These are phyloP conservation scores for Drosophila percnosoma DNA, from an alignment of 2,888 invertebrate species.

Conservation along the genomic window DNA sequence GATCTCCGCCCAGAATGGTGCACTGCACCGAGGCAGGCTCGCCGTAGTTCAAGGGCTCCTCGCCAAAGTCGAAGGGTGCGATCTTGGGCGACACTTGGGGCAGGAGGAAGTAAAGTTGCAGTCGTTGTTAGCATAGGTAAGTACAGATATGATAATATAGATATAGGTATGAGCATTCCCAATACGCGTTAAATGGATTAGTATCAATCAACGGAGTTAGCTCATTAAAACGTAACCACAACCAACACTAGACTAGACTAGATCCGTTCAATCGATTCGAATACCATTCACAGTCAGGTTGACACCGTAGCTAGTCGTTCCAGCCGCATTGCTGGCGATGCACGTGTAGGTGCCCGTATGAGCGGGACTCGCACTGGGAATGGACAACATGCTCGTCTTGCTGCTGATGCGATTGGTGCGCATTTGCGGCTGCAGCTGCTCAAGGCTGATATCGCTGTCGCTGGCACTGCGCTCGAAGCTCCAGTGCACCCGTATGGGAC, in stretches of 20 bases:
- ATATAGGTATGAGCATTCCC: slow-evolving; percentile 20
- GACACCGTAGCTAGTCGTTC: slow-evolving; percentile 86
- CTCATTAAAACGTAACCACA: slow-evolving; percentile 36
- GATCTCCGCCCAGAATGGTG: slow-evolving; percentile 88
- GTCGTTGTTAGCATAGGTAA: slow-evolving; percentile 17
- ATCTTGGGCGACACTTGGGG: slow-evolving; percentile 86
- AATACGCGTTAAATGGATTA: slow-evolving; percentile 73
- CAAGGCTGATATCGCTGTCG: slow-evolving; percentile 55
- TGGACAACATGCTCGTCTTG: slow-evolving; percentile 88
- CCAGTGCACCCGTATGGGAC: slow-evolving; percentile 89
- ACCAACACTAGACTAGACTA: slow-evolving; percentile 13
- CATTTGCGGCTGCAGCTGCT: slow-evolving; percentile 83
- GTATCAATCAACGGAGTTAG: slow-evolving; percentile 78
- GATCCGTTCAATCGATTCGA: neutral
- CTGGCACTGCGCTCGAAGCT: slow-evolving; percentile 83
- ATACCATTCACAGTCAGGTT: slow-evolving; percentile 88
- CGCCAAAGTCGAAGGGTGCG: slow-evolving; percentile 87
- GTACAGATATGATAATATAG: slow-evolving; percentile 3
- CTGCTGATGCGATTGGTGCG: slow-evolving; percentile 87
- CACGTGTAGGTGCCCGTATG: slow-evolving; percentile 92
- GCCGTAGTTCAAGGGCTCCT: slow-evolving; percentile 87
- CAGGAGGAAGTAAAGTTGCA: slow-evolving; percentile 3
- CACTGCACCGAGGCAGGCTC: slow-evolving; percentile 87
- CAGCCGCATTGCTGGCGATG: slow-evolving; percentile 90
- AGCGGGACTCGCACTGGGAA: slow-evolving; percentile 86